phyloP scores from a whole-genome alignment of 2,113 vertebrate genomes.

The Rallus limicola region DNA sequence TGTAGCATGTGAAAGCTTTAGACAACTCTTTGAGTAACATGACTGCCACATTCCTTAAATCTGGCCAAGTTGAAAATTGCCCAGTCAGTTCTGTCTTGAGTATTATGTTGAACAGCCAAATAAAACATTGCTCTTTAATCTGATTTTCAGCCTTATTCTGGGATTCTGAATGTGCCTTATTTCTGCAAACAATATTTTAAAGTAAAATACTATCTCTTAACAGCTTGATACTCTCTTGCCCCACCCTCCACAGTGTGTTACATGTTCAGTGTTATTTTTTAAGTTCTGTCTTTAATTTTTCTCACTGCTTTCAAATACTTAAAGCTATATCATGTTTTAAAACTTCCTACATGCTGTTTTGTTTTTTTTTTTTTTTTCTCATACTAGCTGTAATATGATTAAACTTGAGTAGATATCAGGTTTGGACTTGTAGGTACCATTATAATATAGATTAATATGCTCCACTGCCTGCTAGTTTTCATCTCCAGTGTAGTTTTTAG shows the following conservation, averaged over 20 bases:
- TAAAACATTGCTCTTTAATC: background rate
- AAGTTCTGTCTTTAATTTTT: background rate
- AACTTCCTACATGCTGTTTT: background rate
- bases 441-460: background rate
- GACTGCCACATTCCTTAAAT: background rate
- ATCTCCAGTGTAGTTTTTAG: background rate
- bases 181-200: background rate
- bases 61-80: background rate
- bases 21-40: background rate
- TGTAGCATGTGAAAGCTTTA: background rate
- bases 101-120: background rate
- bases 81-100: background rate
- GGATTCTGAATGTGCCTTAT: background rate
- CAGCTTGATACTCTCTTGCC: background rate
- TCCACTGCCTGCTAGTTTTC: background rate
- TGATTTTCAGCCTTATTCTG: background rate
- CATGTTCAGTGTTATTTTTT: background rate
- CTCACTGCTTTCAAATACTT: background rate
- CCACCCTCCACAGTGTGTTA: fast-evolving
- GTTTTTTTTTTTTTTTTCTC: background rate
- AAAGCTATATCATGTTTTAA: background rate
- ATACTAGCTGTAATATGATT: background rate
- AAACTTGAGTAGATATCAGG: background rate
- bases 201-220: background rate
- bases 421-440: background rate